Percentiles rank a stretch among this genome's conserved stretches.
Conservation (phyloP, 1,140 invertebrate genomes). For the Cyclargus thomasi region DNA sequence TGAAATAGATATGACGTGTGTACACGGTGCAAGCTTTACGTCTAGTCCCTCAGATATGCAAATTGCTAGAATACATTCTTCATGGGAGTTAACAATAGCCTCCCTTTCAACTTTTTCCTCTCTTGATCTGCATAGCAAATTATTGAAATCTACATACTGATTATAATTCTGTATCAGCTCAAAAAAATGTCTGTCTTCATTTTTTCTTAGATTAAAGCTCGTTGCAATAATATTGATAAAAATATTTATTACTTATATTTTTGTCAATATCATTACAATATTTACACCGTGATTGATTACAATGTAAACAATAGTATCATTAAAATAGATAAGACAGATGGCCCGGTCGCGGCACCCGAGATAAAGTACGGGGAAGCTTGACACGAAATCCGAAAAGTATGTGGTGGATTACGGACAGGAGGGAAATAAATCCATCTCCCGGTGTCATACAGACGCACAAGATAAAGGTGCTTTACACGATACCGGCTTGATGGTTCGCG, state of each 20-base stretch:
- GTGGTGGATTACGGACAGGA: conserved; percentile 11
- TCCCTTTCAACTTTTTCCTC: background rate
- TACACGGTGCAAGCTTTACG: too few species aligned
- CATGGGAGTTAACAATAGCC: background rate
- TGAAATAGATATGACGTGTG: too few species aligned
- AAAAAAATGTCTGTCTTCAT: background rate
- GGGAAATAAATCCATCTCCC: conserved; percentile 11
- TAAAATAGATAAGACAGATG: background rate
- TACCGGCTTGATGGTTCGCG: background rate
- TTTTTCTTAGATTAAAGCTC: background rate
- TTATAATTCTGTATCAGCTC: background rate
- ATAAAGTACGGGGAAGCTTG: conserved; percentile 8
- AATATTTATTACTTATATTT: too few species aligned
- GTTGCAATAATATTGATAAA: too few species aligned
- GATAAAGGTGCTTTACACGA: conserved; percentile 11
- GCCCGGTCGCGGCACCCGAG: background rate
- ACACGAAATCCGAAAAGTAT: background rate
- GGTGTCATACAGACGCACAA: conserved; percentile 1
- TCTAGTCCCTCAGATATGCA: background rate
- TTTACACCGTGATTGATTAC: background rate
- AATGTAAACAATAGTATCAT: background rate
- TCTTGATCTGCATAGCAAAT: background rate
- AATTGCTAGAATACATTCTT: background rate
- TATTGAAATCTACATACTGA: conserved; percentile 2
- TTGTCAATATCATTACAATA: background rate